Percentiles rank a stretch among this genome's conserved stretches.
Evolutionary conservation across 2,797 vertebrate genomes (phyloP).

Genomic region (Numenius phaeopus): DNA sequence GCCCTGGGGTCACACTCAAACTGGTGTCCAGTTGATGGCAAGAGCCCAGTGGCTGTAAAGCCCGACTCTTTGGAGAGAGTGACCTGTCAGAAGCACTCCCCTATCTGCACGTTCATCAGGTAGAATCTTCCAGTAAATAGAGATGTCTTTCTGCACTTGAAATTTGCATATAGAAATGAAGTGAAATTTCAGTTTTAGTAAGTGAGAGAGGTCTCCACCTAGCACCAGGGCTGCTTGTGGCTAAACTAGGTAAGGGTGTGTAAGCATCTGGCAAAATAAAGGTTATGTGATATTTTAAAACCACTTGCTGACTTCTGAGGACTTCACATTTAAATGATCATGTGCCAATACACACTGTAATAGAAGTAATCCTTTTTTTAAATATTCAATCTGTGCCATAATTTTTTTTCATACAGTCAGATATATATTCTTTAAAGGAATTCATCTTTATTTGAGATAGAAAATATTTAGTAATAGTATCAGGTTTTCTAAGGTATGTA

Average conservation of each 20-base stretch:
- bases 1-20: neutral
- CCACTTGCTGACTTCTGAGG: neutral
- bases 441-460: neutral
- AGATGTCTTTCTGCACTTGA: neutral
- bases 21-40: neutral
- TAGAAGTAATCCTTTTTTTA: neutral
- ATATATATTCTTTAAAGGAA: neutral
- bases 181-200: slow-evolving; percentile 5
- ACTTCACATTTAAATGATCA: neutral
- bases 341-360: neutral
- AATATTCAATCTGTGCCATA: neutral
- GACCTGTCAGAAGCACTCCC: neutral
- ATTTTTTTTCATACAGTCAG: neutral
- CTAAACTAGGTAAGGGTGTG: neutral
- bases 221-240: neutral
- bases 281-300: neutral
- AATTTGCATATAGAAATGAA: neutral
- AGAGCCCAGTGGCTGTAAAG: neutral
- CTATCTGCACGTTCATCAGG: neutral
- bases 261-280: neutral
- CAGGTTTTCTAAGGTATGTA: neutral
- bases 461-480: neutral
- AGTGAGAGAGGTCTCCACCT: neutral
- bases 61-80: neutral
- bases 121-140: neutral